These are phyloP conservation scores for Ctenicera cuprea DNA, from an alignment of 2,888 invertebrate genomes.

Conservation along the genomic window DNA sequence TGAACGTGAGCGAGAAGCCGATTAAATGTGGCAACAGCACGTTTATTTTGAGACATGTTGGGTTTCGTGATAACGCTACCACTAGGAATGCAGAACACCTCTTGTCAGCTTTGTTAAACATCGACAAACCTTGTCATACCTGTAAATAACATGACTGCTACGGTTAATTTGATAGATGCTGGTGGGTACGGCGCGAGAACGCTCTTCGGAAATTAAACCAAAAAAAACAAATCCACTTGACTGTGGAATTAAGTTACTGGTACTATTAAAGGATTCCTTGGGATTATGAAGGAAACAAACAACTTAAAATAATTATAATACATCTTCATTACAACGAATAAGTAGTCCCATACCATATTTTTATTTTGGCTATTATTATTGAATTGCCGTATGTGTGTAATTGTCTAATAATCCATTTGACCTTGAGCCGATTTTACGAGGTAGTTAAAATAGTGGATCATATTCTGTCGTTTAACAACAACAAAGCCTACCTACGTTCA, in stretches of 20 bases:
- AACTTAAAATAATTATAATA: too few species aligned
- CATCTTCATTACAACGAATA: too few species aligned
- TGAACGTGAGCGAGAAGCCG: conserved; percentile 33
- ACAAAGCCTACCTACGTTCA: conserved; percentile 27
- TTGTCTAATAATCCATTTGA: conserved; percentile 12
- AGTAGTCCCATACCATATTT: too few species aligned
- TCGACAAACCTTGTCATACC: conserved; percentile 8
- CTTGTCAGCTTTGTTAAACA: conserved; percentile 26
- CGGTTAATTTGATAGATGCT: neutral
- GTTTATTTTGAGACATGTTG: conserved; percentile 53
- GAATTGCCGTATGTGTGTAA: conserved; percentile 1
- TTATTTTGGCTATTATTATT: neutral
- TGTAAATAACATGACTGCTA: conserved; percentile 5
- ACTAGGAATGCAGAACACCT: conserved; percentile 33
- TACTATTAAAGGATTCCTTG: too few species aligned
- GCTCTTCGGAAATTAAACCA: too few species aligned
- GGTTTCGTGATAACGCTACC: conserved; percentile 41
- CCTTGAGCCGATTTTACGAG: conserved; percentile 20
- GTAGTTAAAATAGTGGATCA: conserved; percentile 3
- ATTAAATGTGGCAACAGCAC: conserved; percentile 53
- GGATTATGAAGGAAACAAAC: too few species aligned
- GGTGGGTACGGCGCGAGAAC: neutral
- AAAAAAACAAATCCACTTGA: too few species aligned
- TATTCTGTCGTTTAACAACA: conserved; percentile 12
- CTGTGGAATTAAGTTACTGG: neutral